These are phyloP conservation scores for Goniozus legneri DNA, from an alignment of 1,140 invertebrate genomes.

Conservation along the genomic window DNA sequence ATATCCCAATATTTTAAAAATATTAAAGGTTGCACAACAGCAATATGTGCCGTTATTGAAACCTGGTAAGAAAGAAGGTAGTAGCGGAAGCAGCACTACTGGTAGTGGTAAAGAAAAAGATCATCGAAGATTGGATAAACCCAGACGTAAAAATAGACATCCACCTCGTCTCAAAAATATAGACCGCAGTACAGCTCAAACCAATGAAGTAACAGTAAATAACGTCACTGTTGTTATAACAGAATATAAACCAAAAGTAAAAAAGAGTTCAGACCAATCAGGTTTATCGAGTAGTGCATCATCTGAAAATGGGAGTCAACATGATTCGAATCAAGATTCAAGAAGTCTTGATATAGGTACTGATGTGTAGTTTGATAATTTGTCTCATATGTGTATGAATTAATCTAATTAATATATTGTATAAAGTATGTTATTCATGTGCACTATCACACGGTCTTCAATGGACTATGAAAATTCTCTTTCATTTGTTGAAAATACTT, in stretches of 20 bases:
- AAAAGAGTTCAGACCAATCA: conserved; percentile 57
- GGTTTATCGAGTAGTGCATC: conserved; percentile 58
- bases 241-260: conserved; percentile 87
- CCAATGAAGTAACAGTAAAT: conserved; percentile 92
- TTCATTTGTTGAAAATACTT: conserved; percentile 18
- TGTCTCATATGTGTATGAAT: conserved; percentile 32
- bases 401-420: conserved; percentile 39
- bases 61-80: conserved; percentile 59
- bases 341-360: conserved; percentile 56
- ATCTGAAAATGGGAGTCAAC: conserved; percentile 62
- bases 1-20: too few species aligned
- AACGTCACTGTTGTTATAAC: conserved; percentile 95
- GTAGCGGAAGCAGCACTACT: conserved; percentile 57
- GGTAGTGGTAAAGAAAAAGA: conserved; percentile 55
- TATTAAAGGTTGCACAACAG: conserved; percentile 53
- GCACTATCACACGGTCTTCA: conserved; percentile 21
- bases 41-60: conserved; percentile 70
- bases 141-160: conserved; percentile 53
- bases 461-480: conserved; percentile 24
- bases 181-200: conserved; percentile 81
- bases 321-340: conserved; percentile 62
- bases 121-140: conserved; percentile 49
- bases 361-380: conserved; percentile 38
- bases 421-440: conserved; percentile 29
- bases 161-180: conserved; percentile 85